Evolutionary conservation across 1,140 invertebrate genomes (phyloP), one percentile per base, ranked within the genome.

Genomic region (Acromyrmex echinatior): DNA sequence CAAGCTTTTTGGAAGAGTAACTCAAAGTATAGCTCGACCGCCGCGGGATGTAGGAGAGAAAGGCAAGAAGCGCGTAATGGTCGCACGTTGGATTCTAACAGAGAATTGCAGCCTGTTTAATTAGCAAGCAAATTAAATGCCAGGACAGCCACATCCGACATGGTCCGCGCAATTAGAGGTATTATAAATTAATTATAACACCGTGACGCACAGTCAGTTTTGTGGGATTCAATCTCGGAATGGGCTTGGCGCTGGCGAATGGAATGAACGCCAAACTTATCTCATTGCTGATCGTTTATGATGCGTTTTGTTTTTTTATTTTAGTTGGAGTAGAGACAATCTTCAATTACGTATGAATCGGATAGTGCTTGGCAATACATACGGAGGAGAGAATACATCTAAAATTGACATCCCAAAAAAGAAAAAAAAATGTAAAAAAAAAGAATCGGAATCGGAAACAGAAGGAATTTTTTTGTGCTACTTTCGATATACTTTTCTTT

Each of bases 111-210:
- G 86, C 87, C 82, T 86, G 91, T 94, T 94, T 94, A 94, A 94
- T 94, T 93, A 94, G 92, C 88, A 87, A 91, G 91, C 87, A 93
- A 93, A 94, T 93, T 94, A 94, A 94, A 93, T 88, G 92, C 88
- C 77, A 66, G 80, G 76, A 91, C 91, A 79, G 82, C 86, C 87
- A 88, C 91, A 88, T 93, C 90, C 90, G 88, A 91, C 93, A 90
- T 88, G 90, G 87, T 76, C 31, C 81, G 66, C 86, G 92, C 92
- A 94, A 93, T 93, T 94, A 94, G 92, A 91, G 92, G 93, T 92
- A 93, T 94, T 93, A 94, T 93, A 92, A 94, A 94, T 93, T 94
- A 94, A 94, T 94, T 94, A 93, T 92, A 92, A 92, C 88, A 74
- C 53, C 80, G 86, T 53, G 86, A 86, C 58, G 58, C 65, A 45